These are phyloP conservation scores for Apantesis nais DNA, from an alignment of 2,888 invertebrate species.

Conservation along the genomic window DNA sequence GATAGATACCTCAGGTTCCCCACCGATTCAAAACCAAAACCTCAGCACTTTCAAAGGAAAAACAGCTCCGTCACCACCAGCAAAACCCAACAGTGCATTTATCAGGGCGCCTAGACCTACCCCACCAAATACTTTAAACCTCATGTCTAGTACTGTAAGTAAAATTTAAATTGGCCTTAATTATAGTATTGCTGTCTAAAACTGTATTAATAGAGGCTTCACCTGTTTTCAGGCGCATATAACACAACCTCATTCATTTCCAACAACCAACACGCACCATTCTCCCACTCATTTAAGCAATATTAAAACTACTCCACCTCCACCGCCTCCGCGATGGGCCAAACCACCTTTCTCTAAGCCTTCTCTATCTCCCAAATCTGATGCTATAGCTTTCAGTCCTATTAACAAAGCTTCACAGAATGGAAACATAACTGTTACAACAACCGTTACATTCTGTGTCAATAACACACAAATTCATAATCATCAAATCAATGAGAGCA, in stretches of 20 bases:
- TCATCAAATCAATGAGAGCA: slow-evolving; percentile 82
- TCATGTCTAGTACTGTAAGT: slow-evolving; percentile 87
- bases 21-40: slow-evolving; percentile 77
- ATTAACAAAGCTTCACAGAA: slow-evolving; percentile 81
- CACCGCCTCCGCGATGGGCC: slow-evolving; percentile 94
- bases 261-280: slow-evolving; percentile 70
- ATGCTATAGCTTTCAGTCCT: slow-evolving; percentile 73
- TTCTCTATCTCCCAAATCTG: slow-evolving; percentile 77
- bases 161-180: slow-evolving; percentile 18
- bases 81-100: slow-evolving; percentile 77
- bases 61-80: slow-evolving; percentile 83
- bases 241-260: slow-evolving; percentile 83
- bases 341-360: slow-evolving; percentile 88
- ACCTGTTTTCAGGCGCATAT: slow-evolving; percentile 85
- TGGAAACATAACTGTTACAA: slow-evolving; percentile 93
- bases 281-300: slow-evolving; percentile 72
- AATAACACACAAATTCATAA: slow-evolving; percentile 85
- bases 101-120: slow-evolving; percentile 90
- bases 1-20: slow-evolving; percentile 82
- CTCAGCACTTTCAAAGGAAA: slow-evolving; percentile 90
- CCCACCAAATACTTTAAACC: slow-evolving; percentile 93
- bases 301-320: slow-evolving; percentile 89
- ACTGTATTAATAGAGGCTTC: slow-evolving; percentile 65
- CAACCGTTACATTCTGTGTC: slow-evolving; percentile 94
- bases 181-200: slow-evolving; percentile 57